Evolutionary conservation across 2,113 vertebrate genomes (phyloP).

Genomic region (Rhodinocichla rosea): DNA sequence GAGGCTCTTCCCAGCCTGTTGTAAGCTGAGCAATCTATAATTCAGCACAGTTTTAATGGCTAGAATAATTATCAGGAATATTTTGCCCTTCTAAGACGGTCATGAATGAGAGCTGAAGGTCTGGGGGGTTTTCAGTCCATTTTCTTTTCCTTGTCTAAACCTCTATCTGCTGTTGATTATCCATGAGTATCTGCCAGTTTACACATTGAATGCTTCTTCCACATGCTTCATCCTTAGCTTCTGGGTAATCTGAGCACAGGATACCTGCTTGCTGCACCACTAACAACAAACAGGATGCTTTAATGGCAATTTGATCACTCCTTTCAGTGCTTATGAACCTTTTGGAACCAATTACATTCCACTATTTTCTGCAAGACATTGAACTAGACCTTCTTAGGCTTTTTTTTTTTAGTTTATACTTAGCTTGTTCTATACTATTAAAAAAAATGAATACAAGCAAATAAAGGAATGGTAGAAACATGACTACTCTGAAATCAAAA

Average conservation of each 20-base stretch:
- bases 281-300: background rate
- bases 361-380: background rate
- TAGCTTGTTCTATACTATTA: background rate
- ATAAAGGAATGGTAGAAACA: background rate
- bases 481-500: background rate
- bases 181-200: background rate
- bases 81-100: background rate
- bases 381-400: background rate
- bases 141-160: background rate
- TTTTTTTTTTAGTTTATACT: background rate
- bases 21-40: background rate
- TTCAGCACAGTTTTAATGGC: background rate
- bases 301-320: background rate
- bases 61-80: background rate
- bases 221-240: background rate
- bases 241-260: background rate
- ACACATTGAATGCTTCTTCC: background rate
- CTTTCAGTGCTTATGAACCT: background rate
- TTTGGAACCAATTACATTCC: background rate
- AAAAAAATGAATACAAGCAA: background rate
- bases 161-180: background rate
- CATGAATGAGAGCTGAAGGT: background rate
- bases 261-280: background rate
- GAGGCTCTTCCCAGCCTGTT: background rate
- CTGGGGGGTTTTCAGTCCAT: accelerated